Evolutionary conservation across 1,140 invertebrate genomes (phyloP).

Genomic region (Rhagoletis pomonella): DNA sequence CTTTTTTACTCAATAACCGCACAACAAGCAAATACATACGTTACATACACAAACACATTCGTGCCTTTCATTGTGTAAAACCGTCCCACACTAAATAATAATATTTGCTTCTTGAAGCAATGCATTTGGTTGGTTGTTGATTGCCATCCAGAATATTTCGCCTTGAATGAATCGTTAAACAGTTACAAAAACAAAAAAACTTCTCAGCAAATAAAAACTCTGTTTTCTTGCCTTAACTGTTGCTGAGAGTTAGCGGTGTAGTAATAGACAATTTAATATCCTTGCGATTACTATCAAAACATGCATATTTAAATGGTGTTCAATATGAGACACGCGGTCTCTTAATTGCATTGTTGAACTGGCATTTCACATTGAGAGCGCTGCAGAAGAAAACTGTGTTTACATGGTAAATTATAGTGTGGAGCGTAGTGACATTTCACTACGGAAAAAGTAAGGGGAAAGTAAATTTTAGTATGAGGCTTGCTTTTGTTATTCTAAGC

Average conservation of each 20-base stretch:
- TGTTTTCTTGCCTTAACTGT: constrained; percentile 28
- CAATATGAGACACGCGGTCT: neutral
- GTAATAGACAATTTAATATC: neutral
- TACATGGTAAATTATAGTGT: no score
- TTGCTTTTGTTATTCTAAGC: no score
- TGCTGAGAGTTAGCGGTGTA: neutral
- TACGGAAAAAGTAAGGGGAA: no score
- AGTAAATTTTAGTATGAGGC: no score
- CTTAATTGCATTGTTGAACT: neutral
- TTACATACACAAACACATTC: constrained; percentile 50
- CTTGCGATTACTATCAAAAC: neutral
- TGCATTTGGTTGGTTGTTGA: neutral
- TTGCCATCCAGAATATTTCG: neutral
- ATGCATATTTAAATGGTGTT: neutral
- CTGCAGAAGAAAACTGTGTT: no score
- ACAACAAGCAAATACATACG: constrained; percentile 8
- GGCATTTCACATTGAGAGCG: neutral
- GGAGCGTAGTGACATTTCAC: no score
- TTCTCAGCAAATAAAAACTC: no score
- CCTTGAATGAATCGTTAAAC: neutral
- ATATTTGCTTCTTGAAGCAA: neutral
- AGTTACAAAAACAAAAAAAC: no score
- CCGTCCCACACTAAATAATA: constrained; percentile 35
- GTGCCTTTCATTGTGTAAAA: constrained; percentile 57
- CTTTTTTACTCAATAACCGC: constrained; percentile 37